Base-by-base conservation (phyloP, 2,888 invertebrate species). In the Microchrysa polita region DNA sequence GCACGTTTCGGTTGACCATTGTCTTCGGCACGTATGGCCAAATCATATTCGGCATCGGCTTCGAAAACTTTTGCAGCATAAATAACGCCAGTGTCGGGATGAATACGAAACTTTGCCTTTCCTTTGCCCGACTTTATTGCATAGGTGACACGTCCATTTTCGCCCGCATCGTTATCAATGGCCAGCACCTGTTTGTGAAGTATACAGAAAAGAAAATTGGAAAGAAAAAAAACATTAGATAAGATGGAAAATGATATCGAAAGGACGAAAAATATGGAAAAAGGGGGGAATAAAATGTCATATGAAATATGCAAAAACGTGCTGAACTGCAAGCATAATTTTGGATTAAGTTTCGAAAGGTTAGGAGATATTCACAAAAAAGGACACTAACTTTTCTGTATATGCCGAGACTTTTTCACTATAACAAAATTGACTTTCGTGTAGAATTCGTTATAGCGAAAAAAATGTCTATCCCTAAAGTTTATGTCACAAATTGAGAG, bases 81-180 rank as follows among this genome's bases (percentile, higher is more conserved):
- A 74, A 97, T 90, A 81, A 93, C 90, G 14, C 97, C 97, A 12
- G 92, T 92, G 78, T 86, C 86, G 20, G 92, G 90, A 85, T 95
- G 91, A 77, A 97, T 93, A 77, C 91, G 91, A 86, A 97, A 93
- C 81, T 91, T 90, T 34, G 92, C 91, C 78, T 91, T 91, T 69
- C 92, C 92, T 77, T 91, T 88, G 14, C 93, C 93, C 14, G 93
- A 91, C 82, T 91, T 92, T 65, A 92, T 90, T 80, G 91, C 90
- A 87, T 96, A 97, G 22, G 90, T 90, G 78, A 97, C 89, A 78
- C 91, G 89, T 72, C 93, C 93, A 86, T 97, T 97, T 77, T 88
- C 89, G 9, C 93, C 95, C 72, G 87, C 87, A 84, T 97, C 97
- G 78, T 88, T 88, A 85, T 97, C 97, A 78, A 90, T 89, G 14